Conservation (phyloP, 2,113 vertebrate species). For the Clarias gariepinus region DNA sequence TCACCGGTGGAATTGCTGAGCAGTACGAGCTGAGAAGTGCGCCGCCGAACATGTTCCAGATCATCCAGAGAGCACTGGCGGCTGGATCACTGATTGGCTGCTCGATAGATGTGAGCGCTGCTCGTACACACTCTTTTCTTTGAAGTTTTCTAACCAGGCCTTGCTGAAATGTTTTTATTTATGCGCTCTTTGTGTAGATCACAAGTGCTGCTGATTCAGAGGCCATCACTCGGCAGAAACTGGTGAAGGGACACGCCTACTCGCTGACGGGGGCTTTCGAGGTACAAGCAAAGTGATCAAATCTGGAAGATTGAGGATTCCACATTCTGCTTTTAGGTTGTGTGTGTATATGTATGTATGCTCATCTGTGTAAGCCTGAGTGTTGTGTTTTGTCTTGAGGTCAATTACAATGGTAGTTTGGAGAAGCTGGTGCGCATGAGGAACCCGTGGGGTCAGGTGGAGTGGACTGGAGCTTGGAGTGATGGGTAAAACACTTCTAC, state of each 20-base stretch:
- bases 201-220: constrained; percentile 87
- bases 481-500: constrained; percentile 76
- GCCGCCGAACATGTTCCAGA: constrained; percentile 83
- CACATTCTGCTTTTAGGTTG: too few species aligned
- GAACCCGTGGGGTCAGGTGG: constrained; percentile 96
- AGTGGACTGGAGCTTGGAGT: constrained; percentile 94
- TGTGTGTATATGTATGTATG: too few species aligned
- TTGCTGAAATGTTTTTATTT: not conserved
- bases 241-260: constrained; percentile 95
- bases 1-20: constrained; percentile 91
- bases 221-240: constrained; percentile 88
- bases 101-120: constrained; percentile 86
- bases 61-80: constrained; percentile 87
- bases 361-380: not conserved
- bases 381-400: constrained; percentile 66
- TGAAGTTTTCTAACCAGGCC: not conserved
- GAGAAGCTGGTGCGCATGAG: constrained; percentile 89
- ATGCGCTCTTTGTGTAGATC: constrained; percentile 73
- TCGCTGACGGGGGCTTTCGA: constrained; percentile 87
- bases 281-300: constrained; percentile 66
- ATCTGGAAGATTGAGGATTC: too few species aligned
- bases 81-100: constrained; percentile 89
- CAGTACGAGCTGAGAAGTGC: constrained; percentile 82
- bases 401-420: constrained; percentile 78
- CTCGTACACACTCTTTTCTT: not conserved